Conservation (phyloP, 2,113 vertebrate genomes). For the Oreochromis spilurus region DNA sequence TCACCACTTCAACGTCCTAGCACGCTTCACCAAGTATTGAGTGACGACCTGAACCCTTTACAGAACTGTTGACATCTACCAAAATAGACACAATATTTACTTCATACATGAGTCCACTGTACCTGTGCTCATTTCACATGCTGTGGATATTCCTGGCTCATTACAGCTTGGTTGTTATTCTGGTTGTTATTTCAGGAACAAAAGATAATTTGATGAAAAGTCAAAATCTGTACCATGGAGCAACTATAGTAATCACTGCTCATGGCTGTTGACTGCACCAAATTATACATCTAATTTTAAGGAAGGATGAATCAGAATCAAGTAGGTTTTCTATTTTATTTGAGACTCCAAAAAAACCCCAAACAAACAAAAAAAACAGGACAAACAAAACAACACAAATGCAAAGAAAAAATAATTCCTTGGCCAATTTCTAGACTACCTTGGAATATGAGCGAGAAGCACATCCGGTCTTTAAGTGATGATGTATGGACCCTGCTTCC, state of each 20-base stretch:
- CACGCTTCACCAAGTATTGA: slow-evolving; percentile 8
- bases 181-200: neutral
- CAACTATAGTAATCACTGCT: neutral
- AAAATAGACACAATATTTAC: slow-evolving; percentile 6
- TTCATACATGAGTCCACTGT: neutral
- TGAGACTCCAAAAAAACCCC: neutral
- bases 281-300: neutral
- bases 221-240: neutral
- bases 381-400: neutral
- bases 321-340: neutral
- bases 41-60: slow-evolving; percentile 9
- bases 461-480: neutral
- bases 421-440: neutral
- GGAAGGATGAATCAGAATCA: neutral
- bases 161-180: neutral
- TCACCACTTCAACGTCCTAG: slow-evolving; percentile 8
- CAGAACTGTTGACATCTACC: slow-evolving; percentile 1
- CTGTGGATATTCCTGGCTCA: neutral
- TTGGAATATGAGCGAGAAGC: neutral
- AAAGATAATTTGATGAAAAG: neutral
- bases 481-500: neutral
- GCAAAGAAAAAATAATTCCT: neutral
- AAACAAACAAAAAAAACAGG: neutral
- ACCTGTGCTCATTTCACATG: neutral
- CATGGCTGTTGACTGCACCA: neutral